Base-by-base conservation (phyloP, 2,888 invertebrate species). In the Chirona hameri region DNA sequence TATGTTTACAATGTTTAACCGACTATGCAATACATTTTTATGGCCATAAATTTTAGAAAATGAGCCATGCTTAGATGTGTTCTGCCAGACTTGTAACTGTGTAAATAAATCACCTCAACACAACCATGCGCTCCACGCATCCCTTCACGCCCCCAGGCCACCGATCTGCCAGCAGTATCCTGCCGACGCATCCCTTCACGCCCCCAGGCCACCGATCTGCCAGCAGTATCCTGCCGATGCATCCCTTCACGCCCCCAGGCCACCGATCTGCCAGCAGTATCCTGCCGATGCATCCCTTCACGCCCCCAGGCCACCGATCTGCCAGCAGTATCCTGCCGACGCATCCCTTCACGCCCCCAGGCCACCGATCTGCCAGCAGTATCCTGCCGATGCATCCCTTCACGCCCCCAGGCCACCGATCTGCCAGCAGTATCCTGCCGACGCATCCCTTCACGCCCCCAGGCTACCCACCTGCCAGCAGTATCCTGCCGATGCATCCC, bases 381-480 rank as follows among this genome's bases (percentile, higher is more conserved):
- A 98, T 97, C 88, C 97, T 92, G 24, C 96, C 96, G 87, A 96
- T 96, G n/a, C n/a, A n/a, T n/a, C n/a, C n/a, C n/a, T n/a, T n/a
- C n/a, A 29, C 27, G 29, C 18, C 29, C 15, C 5, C 29, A 0
- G 7, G 7, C 4, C 39, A 15, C 90, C 90, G 88, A 93, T 97
- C 97, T 87, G 97, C 97, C 87, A 97, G 91, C 86, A 96, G 92
- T 90, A 98, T 97, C 88, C 97, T 92, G 24, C 96, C 96, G 87
- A 96, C n/a, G n/a, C n/a, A n/a, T n/a, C n/a, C n/a, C n/a, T n/a
- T n/a, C n/a, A 29, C 27, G 29, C 18, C 29, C 15, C 5, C 29
- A 0, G 7, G 7, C 4, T 7, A 15, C 90, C 90, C 88, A 93
- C 97, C 97, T 87, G 97, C 97, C 87, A 97, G 91, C 86, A 96